Base-by-base conservation (phyloP, 2,888 invertebrate species). In the Artemia sp. region DNA sequence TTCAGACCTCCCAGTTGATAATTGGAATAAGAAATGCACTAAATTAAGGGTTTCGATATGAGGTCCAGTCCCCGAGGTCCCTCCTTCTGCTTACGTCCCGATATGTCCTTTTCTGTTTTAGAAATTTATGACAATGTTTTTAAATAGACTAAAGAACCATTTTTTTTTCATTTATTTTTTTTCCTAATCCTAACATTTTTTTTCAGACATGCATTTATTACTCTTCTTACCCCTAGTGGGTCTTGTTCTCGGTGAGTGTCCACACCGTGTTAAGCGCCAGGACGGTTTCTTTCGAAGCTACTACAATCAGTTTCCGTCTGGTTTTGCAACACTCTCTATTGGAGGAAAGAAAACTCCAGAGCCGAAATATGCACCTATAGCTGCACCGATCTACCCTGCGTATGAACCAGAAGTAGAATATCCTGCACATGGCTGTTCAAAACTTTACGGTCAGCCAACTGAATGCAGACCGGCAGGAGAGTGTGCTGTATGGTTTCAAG, bases 401-500 rank as follows among this genome's bases (percentile, higher is more conserved):
- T 58, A 58, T 24, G 64, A 58, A 10, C 64, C 64, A 10, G 38
- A 38, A 38, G 38, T 38, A 38, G 64, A 58, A 58, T 69, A 69
- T 1, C 51, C 52, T 69, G 58, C 52, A 9, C 14, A 69, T 38
- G 69, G 69, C n/a, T 71, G 71, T 51, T 67, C 71, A 3, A 69
- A 69, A 6, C 52, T 71, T 12, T 66, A 50, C 10, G 69, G 69
- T 14, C 67, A 52, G 38, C 69, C 69, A 10, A 70, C 67, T 38
- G 6, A 69, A 8, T 71, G 71, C 51, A 64, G 69, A 8, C 71
- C 71, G n/a, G 67, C 66, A 19, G 64, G 51, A 11, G 71, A 71
- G 12, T 71, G 71, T 51, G 71, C 71, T 0, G 52, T 69, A 10
- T 71, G 71, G 71, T 71, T 69, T 58, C 53, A 67, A 14, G 51